Conservation (phyloP, 2,113 vertebrate genomes). For the Clarias macrocephalus region DNA sequence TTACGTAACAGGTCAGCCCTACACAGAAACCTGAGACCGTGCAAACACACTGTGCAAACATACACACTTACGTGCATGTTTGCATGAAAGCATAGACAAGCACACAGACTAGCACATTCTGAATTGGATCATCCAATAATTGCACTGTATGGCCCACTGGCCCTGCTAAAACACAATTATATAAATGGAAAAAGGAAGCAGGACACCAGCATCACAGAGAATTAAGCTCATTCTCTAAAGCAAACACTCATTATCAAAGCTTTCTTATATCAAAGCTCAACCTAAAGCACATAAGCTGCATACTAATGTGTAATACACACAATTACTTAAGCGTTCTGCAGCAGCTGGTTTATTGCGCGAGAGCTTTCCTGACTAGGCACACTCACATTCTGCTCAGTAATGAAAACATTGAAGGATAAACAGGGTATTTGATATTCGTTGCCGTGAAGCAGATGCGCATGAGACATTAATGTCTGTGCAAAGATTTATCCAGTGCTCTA, state of each 20-base stretch:
- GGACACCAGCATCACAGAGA: background rate
- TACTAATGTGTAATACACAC: background rate
- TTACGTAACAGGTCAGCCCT: slow-evolving; percentile 54
- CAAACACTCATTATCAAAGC: background rate
- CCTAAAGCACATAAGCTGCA: slow-evolving; percentile 25
- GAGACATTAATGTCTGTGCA: background rate
- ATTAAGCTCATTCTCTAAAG: slow-evolving; percentile 17
- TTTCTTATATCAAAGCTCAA: slow-evolving; percentile 14
- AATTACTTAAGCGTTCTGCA: slow-evolving; percentile 3
- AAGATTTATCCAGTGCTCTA: slow-evolving; percentile 6
- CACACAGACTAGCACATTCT: slow-evolving; percentile 9
- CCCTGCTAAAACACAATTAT: background rate
- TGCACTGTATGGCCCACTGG: background rate
- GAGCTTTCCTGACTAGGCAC: background rate
- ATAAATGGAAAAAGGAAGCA: background rate
- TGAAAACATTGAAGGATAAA: slow-evolving; percentile 4
- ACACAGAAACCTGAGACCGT: slow-evolving; percentile 47
- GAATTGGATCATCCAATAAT: background rate
- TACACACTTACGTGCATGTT: slow-evolving; percentile 5
- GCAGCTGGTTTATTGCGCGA: slow-evolving; percentile 14
- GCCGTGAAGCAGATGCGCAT: background rate
- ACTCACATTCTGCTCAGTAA: background rate
- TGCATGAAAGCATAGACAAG: slow-evolving; percentile 6
- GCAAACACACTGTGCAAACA: slow-evolving; percentile 26
- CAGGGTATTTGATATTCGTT: background rate